Evolutionary conservation across 2,113 vertebrate genomes (phyloP), one percentile per base, ranked within the genome.

Genomic region (Oryzias woworae): DNA sequence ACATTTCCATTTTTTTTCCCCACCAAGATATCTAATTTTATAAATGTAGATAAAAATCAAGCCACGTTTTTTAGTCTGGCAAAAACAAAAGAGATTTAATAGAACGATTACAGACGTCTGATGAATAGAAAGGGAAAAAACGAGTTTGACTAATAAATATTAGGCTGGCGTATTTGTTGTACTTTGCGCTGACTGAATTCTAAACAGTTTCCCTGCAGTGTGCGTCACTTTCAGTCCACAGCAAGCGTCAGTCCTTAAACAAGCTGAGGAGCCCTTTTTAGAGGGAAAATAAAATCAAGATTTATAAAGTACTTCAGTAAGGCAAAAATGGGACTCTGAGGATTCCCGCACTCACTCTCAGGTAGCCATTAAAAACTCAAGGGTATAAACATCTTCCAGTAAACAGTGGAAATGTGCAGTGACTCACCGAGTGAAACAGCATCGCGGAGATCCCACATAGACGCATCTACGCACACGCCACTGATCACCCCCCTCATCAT

Each of bases 351-450:
- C 50, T 66, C 51, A 18, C 73, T 80, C 71, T 79, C 85, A 87
- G 87, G 85, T 87, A 85, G 71, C 76, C 56, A 84, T 87, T 82
- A 84, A 84, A 80, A 82, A 80, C 67, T 67, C 70, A 47, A 80
- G 77, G 74, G 82, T 73, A 31, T 84, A 86, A 83, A 86, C 74
- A 78, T 75, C 71, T 87, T 85, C 82, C 75, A 75, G 83, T 85
- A 82, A 89, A 88, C 77, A 87, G 78, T 62, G 69, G 74, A 85
- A 88, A 82, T 31, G 52, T 83, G 73, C 41, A 3, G 6, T 87
- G 83, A 88, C 68, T 89, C 82, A 86, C 66, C n/a, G 14, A 50
- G 50, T 69, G 58, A 71, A 75, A 66, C 61, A 62, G 73, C 51
- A 48, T 31, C 14, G 45, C 22, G 47, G 59, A 75, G 71, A 82